phyloP scores from a whole-genome alignment of 35 echinoderm and acorn worm species.

The Stichopus chloronotus region DNA sequence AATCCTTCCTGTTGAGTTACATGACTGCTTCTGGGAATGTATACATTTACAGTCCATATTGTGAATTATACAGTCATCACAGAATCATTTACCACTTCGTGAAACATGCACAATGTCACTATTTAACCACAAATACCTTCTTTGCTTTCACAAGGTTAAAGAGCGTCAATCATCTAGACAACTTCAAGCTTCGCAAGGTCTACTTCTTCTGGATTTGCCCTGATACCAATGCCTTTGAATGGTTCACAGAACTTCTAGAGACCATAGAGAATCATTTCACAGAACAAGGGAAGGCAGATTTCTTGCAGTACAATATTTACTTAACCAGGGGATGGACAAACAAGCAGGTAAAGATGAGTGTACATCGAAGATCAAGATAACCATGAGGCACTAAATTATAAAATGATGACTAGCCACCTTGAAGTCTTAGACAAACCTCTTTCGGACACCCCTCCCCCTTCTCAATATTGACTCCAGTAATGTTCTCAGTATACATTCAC shows the following conservation, averaged over 20 bases:
- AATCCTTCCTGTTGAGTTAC: too few species aligned
- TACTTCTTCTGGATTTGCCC: constrained; percentile 99
- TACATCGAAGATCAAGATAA: not conserved
- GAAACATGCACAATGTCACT: too few species aligned
- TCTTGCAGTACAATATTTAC: constrained; percentile 86
- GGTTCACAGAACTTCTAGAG: constrained; percentile 78
- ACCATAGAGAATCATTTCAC: constrained; percentile 54
- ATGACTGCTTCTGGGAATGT: too few species aligned
- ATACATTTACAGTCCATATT: too few species aligned
- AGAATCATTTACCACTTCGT: too few species aligned
- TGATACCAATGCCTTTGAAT: constrained; percentile 94
- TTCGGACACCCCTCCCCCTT: not conserved
- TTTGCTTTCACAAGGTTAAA: constrained; percentile 45
- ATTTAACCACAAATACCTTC: too few species aligned
- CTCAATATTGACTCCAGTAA: not conserved
- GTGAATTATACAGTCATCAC: too few species aligned
- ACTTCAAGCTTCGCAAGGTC: constrained; percentile 82
- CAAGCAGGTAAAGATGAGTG: constrained; percentile 63
- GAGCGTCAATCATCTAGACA: constrained; percentile 2
- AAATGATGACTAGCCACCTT: not conserved
- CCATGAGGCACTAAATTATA: too few species aligned
- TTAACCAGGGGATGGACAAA: constrained; percentile 76
- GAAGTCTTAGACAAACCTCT: not conserved
- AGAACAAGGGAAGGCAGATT: constrained; percentile 70
- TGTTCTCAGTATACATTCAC: too few species aligned